Base-by-base conservation (phyloP, 2,888 invertebrate genomes). In the Melanchra persicariae region DNA sequence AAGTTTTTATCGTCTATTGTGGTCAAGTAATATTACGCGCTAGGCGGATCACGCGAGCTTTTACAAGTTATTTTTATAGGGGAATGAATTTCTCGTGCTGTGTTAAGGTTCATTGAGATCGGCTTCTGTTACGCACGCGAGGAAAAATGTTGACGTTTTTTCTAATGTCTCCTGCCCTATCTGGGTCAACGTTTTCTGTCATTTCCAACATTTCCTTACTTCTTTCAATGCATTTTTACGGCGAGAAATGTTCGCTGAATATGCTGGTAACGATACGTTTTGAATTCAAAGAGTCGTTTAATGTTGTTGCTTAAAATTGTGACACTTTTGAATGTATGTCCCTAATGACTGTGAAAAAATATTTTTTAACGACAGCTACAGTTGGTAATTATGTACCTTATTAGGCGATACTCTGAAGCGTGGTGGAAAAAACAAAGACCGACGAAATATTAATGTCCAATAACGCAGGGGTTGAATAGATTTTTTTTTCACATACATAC, bases 11-110 rank as follows among this genome's bases (percentile, higher is more conserved):
- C 77, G 88, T 79, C 81, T 85, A 84, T 86, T 86, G 85, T 86
- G 87, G 81, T 87, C 85, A 90, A 88, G 82, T 87, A 87, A 90
- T 88, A 90, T 92, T 88, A 92, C 89, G 89, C 90, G 89, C 85
- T 73, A 74, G 51, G 66, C 40, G 61, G 55, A 85, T 83, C 91
- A 92, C 91, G 91, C 92, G 68, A 92, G 73, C 79, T 68, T 87
- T 83, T 76, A 78, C 79, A 83, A 86, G 84, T 88, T 89, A 89
- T 89, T 89, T n/a, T 90, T 87, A 87, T 83, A 87, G 86, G 81
- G 71, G 79, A 87, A 86, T 84, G 62, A 79, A 84, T 84, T 84
- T 78, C 74, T 83, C 71, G 68, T 80, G 69, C 57, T 59, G 57
- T 49, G 63, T 69, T 76, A 65, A 73, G 43, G 68, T 81, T 85